Evolutionary conservation across 2,888 invertebrate species (phyloP).

Genomic region (Apamea monoglypha): DNA sequence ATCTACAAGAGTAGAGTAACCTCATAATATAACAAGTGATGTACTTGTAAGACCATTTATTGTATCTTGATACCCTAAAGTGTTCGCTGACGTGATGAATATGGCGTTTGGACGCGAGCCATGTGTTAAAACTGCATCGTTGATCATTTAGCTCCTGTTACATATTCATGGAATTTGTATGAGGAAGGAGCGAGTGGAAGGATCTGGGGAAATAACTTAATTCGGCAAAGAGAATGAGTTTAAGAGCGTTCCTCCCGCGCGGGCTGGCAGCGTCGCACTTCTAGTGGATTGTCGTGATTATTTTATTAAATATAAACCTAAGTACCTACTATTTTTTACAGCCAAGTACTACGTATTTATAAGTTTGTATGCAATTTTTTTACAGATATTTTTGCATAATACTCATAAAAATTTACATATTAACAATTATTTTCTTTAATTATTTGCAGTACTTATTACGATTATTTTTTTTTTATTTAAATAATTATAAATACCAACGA

Average conservation of each 20-base stretch:
- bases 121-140: conserved; percentile 41
- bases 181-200: neutral
- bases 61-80: conserved; percentile 15
- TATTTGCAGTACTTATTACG: too few species aligned
- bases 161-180: conserved; percentile 41
- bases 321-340: too few species aligned
- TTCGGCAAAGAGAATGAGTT: neutral
- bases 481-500: too few species aligned
- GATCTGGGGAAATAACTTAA: neutral
- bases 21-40: neutral
- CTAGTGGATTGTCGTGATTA: neutral
- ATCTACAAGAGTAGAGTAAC: neutral
- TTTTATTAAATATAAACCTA: neutral
- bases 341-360: too few species aligned
- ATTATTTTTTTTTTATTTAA: too few species aligned
- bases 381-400: too few species aligned
- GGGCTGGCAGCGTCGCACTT: neutral
- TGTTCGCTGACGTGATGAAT: conserved; percentile 34
- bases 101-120: conserved; percentile 36
- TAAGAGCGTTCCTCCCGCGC: neutral
- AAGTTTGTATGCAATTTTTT: too few species aligned
- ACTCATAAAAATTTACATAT: too few species aligned
- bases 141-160: conserved; percentile 43
- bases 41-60: conserved; percentile 1
- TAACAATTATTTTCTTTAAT: too few species aligned